These are phyloP conservation scores for Ptyas mucosa DNA, from an alignment of 2,113 vertebrate species.

Conservation along the genomic window DNA sequence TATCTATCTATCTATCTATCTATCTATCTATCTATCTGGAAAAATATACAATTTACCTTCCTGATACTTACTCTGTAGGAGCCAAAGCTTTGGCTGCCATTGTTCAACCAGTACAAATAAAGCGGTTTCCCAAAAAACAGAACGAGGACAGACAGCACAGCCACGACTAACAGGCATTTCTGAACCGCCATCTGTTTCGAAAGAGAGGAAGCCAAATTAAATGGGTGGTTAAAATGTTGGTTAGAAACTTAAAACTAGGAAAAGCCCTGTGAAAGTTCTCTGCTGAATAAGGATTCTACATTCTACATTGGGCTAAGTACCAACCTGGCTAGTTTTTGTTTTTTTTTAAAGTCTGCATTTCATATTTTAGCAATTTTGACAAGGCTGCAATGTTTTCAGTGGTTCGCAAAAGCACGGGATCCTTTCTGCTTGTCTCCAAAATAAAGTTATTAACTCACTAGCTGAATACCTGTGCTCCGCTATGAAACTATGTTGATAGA, in stretches of 20 bases:
- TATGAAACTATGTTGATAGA: no score
- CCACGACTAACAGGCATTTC: slow-evolving; percentile 78
- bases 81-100: slow-evolving; percentile 75
- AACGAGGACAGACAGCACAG: slow-evolving; percentile 84
- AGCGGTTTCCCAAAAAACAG: slow-evolving; percentile 90
- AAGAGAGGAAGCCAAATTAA: background rate
- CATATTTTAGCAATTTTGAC: background rate
- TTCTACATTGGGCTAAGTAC: background rate
- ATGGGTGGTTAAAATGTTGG: background rate
- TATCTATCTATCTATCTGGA: no score
- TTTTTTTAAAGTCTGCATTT: no score
- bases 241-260: background rate
- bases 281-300: background rate
- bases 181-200: slow-evolving; percentile 77
- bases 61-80: slow-evolving; percentile 79
- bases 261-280: background rate
- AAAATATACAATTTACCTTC: rapidly evolving
- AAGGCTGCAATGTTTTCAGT: background rate
- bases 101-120: slow-evolving; percentile 88
- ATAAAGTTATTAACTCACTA: background rate
- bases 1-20: no score
- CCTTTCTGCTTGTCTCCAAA: background rate
- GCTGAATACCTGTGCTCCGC: no score
- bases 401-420: background rate
- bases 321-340: background rate